Base-by-base conservation (phyloP, 1,140 invertebrate species). In the Ostrea edulis region DNA sequence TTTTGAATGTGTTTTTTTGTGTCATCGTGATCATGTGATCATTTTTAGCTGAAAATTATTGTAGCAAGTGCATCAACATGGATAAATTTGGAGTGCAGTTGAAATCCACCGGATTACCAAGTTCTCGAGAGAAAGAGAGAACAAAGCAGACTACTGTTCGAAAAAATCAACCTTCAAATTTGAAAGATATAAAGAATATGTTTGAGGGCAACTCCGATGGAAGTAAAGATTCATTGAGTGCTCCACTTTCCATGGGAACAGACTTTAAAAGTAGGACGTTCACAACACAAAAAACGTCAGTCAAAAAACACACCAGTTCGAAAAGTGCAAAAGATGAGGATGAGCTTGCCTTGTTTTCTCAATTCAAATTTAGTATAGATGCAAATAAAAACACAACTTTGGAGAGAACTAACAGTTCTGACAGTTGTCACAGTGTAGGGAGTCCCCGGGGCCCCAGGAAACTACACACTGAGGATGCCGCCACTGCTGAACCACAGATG, bases 1-100 rank as follows among this genome's bases (percentile, higher is more conserved):
- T 44, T 44, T 44, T 44, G 14, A 9, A 77, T 77, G 5, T 77
- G 68, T 77, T 77, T 35, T 29, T 29, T 25, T 20, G 14, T 44
- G 14, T 77, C 35, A 29, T 77, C 35, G 55, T 62, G 55, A 35
- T 62, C 25, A 71, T 71, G 68, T 77, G 68, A 77, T 77, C 68
- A 29, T 77, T 35, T 5, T 77, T 14, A 77, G 14, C 25, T 35
- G 25, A 29, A 35, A 62, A 62, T 62, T 62, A 14, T 77, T 77
- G 58, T 29, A 35, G 29, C 11, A 35, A 29, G 12, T 25, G 22
- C 12, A 35, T 77, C 29, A 77, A 17, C 29, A 77, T 77, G 68
- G 68, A 77, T 77, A 77, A 77, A 77, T 77, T 77, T 77, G 68
- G 68, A 14, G 68, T 77, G 29, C 68, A 77, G 25, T 77, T 77